Evolutionary conservation across 2,797 vertebrate genomes (phyloP).

Genomic region (Microctenopoma stevenorrisi): DNA sequence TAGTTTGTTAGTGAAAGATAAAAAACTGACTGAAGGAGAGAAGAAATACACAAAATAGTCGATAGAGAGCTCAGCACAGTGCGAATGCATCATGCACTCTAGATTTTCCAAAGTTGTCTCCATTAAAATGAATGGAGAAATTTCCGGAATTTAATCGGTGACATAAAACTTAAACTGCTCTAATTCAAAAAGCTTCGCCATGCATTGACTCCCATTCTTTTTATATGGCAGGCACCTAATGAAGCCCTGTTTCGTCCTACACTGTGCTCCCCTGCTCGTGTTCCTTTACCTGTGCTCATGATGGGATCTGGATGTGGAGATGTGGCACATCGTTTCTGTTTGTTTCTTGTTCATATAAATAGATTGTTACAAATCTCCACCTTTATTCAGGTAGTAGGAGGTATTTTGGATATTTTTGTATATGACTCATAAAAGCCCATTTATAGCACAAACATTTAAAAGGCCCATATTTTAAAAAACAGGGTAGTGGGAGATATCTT

Average conservation of each 20-base stretch:
- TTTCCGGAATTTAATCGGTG: too few species aligned
- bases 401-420: slow-evolving; percentile 30
- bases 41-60: too few species aligned
- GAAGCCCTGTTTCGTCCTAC: slow-evolving; percentile 47
- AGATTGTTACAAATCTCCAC: slow-evolving; percentile 49
- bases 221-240: slow-evolving; percentile 25
- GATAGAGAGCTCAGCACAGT: too few species aligned
- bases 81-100: too few species aligned
- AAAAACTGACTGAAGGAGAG: too few species aligned
- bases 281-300: slow-evolving; percentile 35
- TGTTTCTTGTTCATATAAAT: slow-evolving; percentile 39
- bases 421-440: slow-evolving; percentile 1
- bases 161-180: too few species aligned
- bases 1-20: too few species aligned
- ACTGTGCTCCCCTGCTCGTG: slow-evolving; percentile 24
- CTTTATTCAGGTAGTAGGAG: slow-evolving; percentile 32
- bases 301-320: slow-evolving; percentile 57
- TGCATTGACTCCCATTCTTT: too few species aligned
- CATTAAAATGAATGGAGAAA: too few species aligned
- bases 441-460: not conserved
- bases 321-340: slow-evolving; percentile 49
- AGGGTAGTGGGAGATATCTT: slow-evolving; percentile 10
- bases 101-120: too few species aligned
- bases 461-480: not conserved
- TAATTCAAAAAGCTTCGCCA: too few species aligned